Evolutionary conservation across 2,113 vertebrate species (phyloP).

Genomic region (Chlorodrepanis virens): DNA sequence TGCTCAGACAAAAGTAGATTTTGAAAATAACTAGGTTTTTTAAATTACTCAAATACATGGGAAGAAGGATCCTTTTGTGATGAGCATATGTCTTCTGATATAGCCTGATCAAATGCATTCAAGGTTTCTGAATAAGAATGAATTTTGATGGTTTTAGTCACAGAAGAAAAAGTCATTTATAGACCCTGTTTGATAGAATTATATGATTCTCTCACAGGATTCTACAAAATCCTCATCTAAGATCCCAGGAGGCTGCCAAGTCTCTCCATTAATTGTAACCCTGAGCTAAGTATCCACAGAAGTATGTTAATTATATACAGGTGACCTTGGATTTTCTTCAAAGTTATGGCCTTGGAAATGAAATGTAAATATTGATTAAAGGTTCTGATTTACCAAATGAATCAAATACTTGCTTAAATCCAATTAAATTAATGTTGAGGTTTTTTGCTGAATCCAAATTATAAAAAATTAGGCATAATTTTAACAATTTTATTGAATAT

Average conservation of each 20-base stretch:
- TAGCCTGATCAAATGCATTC: background rate
- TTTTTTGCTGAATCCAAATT: background rate
- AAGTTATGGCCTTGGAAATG: background rate
- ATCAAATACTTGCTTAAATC: background rate
- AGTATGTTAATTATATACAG: background rate
- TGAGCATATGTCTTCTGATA: background rate
- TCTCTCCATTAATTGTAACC: background rate
- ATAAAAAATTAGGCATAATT: background rate
- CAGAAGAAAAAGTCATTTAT: background rate
- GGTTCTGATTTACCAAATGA: background rate
- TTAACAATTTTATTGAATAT: background rate
- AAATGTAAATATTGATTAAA: background rate
- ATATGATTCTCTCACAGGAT: background rate
- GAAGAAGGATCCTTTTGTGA: background rate
- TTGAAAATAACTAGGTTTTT: background rate
- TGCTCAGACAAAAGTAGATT: background rate
- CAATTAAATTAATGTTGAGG: background rate
- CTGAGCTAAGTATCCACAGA: background rate
- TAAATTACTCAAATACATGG: background rate
- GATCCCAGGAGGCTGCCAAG: background rate
- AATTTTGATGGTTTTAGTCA: background rate
- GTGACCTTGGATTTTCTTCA: slow-evolving; percentile 21
- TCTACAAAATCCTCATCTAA: slow-evolving; percentile 18
- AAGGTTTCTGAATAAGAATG: background rate
- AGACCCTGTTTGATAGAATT: background rate